These are phyloP conservation scores for Chlamydotis undulata DNA, from an alignment of 2,113 vertebrate species.

Conservation along the genomic window DNA sequence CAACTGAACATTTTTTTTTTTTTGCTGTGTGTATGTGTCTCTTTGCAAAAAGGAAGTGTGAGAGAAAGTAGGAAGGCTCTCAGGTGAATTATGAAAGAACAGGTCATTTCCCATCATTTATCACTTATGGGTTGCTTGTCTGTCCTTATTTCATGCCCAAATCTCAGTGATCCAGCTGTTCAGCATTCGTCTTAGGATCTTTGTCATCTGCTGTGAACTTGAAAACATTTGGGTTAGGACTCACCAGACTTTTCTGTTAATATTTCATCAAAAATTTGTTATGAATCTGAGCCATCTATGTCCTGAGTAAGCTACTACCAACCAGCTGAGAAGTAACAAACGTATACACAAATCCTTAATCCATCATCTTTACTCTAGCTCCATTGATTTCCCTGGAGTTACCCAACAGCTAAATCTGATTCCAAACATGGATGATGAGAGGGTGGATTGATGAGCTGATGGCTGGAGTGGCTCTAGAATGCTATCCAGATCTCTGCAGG, in stretches of 20 bases:
- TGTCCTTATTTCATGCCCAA: background rate
- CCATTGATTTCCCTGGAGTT: background rate
- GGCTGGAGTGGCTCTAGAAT: background rate
- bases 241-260: background rate
- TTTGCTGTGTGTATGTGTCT: accelerated
- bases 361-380: background rate
- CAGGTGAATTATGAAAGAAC: background rate
- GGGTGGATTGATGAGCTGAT: background rate
- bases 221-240: background rate
- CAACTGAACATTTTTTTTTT: background rate
- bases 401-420: background rate
- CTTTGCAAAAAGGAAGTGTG: background rate
- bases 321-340: background rate
- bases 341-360: background rate
- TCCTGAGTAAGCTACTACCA: background rate
- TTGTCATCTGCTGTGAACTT: background rate
- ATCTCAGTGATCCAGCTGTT: background rate
- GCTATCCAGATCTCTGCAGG: background rate
- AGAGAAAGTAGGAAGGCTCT: background rate
- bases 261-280: background rate
- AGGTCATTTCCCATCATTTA: background rate
- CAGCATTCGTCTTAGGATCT: background rate
- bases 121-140: background rate
- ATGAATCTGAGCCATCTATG: background rate
- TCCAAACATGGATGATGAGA: background rate